Evolutionary conservation across 2,113 vertebrate species (phyloP).

Genomic region (Eretmodus cyanostictus): DNA sequence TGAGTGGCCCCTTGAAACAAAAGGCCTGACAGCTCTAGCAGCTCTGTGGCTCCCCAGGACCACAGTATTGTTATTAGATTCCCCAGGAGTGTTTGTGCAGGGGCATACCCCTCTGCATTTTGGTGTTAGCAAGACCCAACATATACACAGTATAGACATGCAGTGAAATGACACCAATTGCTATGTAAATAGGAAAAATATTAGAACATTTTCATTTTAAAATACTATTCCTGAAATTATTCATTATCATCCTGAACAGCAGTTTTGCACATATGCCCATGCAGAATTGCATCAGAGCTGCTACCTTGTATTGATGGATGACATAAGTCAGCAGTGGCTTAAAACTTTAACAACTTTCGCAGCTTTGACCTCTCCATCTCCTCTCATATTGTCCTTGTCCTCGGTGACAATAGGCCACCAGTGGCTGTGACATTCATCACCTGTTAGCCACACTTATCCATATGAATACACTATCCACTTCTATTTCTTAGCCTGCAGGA

Average conservation of each 20-base stretch:
- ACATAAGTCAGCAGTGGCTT: conserved; percentile 29
- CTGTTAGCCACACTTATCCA: conserved; percentile 59
- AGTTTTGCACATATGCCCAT: neutral
- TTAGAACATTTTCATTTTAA: neutral
- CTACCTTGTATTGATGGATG: conserved; percentile 53
- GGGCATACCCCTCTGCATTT: conserved; percentile 41
- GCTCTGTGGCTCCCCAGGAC: conserved; percentile 62
- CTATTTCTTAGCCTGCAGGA: conserved; percentile 25
- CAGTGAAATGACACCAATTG: neutral
- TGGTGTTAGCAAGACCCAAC: conserved; percentile 6
- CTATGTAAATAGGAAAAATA: neutral
- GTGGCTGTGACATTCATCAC: conserved; percentile 69
- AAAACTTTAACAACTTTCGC: conserved; percentile 21
- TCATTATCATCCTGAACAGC: neutral
- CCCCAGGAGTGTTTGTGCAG: conserved; percentile 67
- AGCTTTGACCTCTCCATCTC: conserved; percentile 36
- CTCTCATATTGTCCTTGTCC: conserved; percentile 63
- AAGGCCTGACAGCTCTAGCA: conserved; percentile 55
- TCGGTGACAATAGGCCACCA: conserved; percentile 59
- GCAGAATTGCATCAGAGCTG: conserved; percentile 2
- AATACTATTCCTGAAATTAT: neutral
- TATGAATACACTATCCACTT: conserved; percentile 50
- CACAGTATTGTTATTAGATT: conserved; percentile 65
- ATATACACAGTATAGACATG: neutral
- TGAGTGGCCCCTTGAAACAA: conserved; percentile 69